Conservation (phyloP, 2,888 invertebrate genomes). For the Drosophila ochracea region DNA sequence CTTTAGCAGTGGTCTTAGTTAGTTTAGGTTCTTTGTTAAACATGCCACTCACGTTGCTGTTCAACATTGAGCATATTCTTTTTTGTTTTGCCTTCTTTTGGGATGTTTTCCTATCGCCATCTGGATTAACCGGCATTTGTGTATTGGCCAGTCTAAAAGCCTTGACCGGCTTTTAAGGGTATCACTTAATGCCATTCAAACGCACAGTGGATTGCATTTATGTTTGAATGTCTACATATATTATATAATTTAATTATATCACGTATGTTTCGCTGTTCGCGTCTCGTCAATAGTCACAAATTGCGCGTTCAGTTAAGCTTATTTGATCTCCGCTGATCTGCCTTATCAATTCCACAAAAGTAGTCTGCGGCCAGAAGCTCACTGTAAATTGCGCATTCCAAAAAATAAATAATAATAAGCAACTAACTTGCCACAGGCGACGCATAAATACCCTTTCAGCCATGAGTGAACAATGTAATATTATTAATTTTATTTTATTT, state of each 20-base stretch:
- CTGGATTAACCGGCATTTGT: constrained; percentile 55
- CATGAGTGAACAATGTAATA: neutral
- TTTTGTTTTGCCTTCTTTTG: constrained; percentile 1
- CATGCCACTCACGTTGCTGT: constrained; percentile 57
- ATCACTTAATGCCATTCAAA: constrained; percentile 20
- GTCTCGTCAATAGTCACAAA: constrained; percentile 58
- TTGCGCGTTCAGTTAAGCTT: constrained; percentile 45
- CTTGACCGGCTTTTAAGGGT: constrained; percentile 11
- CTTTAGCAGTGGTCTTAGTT: neutral
- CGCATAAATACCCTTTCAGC: constrained; percentile 16
- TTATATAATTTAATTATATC: constrained; percentile 13
- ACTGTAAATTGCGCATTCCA: constrained; percentile 64
- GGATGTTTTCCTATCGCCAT: neutral
- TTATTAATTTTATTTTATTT: neutral
- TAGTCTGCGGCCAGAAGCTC: constrained; percentile 17
- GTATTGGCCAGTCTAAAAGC: constrained; percentile 11
- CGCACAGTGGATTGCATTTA: constrained; percentile 23
- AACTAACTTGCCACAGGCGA: neutral
- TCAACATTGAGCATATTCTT: constrained; percentile 44
- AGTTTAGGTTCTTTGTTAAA: constrained; percentile 7
- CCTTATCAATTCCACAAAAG: constrained; percentile 36
- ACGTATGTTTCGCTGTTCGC: constrained; percentile 19
- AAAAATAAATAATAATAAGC: constrained; percentile 4
- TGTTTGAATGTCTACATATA: neutral
- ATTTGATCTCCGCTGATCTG: constrained; percentile 61